A percentile compares a stretch with the other conserved stretches of the same genome.
These are phyloP conservation scores for Idaea aversata DNA, from an alignment of 2,888 invertebrate species.

Conservation along the genomic window DNA sequence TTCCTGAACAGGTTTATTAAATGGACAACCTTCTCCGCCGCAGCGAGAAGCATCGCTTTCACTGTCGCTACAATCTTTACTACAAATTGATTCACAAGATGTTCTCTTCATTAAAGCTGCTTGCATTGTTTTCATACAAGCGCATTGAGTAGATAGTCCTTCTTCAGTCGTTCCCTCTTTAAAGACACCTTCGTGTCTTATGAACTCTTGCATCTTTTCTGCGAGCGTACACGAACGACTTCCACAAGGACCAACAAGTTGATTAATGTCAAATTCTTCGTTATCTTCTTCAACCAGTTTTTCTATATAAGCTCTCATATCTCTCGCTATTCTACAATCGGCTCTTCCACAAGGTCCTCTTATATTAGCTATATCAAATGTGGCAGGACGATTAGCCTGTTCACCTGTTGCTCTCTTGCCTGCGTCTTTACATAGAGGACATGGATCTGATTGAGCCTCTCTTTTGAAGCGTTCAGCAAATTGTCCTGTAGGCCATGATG, in stretches of 20 bases:
- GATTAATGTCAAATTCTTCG: constrained; percentile 52
- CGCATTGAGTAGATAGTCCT: constrained; percentile 69
- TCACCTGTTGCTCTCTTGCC: constrained; percentile 38
- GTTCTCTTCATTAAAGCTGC: constrained; percentile 44
- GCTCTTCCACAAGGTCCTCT: constrained; percentile 68
- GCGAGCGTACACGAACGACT: constrained; percentile 65
- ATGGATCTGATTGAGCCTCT: constrained; percentile 54
- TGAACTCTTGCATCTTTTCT: constrained; percentile 61
- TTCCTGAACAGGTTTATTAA: constrained; percentile 27
- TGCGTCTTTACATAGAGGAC: constrained; percentile 58
- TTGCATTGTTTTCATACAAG: constrained; percentile 62
- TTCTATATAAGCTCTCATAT: constrained; percentile 65
- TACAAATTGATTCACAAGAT: constrained; percentile 50
- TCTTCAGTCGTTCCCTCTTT: constrained; percentile 41
- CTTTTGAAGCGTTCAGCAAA: constrained; percentile 62
- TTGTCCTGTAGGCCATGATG: constrained; percentile 58
- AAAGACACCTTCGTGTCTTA: constrained; percentile 62
- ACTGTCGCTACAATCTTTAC: constrained; percentile 51
- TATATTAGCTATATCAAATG: constrained; percentile 65
- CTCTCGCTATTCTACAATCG: constrained; percentile 70
- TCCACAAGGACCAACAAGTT: constrained; percentile 69
- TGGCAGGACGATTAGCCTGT: constrained; percentile 27
- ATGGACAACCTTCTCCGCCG: constrained; percentile 54
- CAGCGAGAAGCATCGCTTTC: constrained; percentile 47
- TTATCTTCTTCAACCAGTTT: constrained; percentile 65